phyloP scores from a whole-genome alignment of 1,140 invertebrate genomes.

The Drosophila novamexicana region DNA sequence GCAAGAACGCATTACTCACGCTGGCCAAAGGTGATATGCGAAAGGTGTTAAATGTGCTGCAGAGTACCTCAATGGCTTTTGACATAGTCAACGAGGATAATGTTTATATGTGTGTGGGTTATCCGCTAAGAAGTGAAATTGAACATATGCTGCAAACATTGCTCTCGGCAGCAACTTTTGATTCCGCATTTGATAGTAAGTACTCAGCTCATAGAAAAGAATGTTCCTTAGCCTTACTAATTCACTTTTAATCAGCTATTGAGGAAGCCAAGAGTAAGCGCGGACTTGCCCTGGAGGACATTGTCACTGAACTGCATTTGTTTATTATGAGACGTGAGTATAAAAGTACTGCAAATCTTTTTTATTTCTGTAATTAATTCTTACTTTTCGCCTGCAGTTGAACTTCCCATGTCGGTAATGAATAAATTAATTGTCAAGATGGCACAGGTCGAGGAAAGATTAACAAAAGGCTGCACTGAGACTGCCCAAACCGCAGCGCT shows the following conservation, averaged over 20 bases:
- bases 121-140: constrained; percentile 96
- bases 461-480: constrained; percentile 92
- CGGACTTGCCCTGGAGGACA: constrained; percentile 95
- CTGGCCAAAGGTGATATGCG: constrained; percentile 99
- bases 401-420: constrained; percentile 90
- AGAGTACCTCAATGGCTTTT: constrained; percentile 96
- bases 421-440: constrained; percentile 91
- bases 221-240: background rate
- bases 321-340: constrained; percentile 93
- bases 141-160: constrained; percentile 95
- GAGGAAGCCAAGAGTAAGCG: constrained; percentile 93
- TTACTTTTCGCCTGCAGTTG: constrained; percentile 86
- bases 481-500: constrained; percentile 93
- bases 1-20: constrained; percentile 94
- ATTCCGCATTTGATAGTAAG: constrained; percentile 92
- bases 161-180: constrained; percentile 93
- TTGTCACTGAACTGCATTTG: constrained; percentile 94
- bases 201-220: background rate
- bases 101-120: constrained; percentile 98
- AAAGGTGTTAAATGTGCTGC: constrained; percentile 97
- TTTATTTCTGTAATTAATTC: background rate
- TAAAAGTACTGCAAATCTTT: no score
- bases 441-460: constrained; percentile 92
- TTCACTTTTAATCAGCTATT: constrained; percentile 88
- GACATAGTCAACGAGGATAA: constrained; percentile 94